Conservation (phyloP, 2,888 invertebrate species). For the Desoria tigrina region DNA sequence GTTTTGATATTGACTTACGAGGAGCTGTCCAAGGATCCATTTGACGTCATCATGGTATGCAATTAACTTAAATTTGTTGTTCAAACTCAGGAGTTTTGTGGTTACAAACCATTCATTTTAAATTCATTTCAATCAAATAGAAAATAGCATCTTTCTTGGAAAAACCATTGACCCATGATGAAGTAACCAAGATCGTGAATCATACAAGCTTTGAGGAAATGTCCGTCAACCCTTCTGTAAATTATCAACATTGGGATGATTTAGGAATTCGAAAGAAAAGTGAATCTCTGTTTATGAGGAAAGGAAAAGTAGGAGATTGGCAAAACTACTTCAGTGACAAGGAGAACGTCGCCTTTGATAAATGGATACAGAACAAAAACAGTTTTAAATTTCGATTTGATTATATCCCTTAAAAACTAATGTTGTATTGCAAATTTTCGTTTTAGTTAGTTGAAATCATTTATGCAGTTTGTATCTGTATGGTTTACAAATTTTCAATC, state of each 20-base stretch:
- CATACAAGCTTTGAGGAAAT: constrained; percentile 60
- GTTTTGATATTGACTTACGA: constrained; percentile 55
- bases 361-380: constrained; percentile 48
- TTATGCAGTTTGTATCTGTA: too few relatives aligned
- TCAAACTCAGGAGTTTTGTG: neutral
- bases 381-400: constrained; percentile 32
- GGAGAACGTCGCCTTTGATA: constrained; percentile 57
- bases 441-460: too few relatives aligned
- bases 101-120: constrained; percentile 2
- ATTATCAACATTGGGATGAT: constrained; percentile 57
- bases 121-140: constrained; percentile 56
- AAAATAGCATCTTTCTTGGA: constrained; percentile 57
- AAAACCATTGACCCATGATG: constrained; percentile 50
- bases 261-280: constrained; percentile 57
- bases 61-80: neutral
- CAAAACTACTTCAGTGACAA: constrained; percentile 57
- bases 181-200: constrained; percentile 55
- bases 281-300: constrained; percentile 57
- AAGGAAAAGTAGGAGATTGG: constrained; percentile 60
- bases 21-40: constrained; percentile 55
- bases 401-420: constrained; percentile 27
- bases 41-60: constrained; percentile 54
- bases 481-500: too few relatives aligned
- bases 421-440: too few relatives aligned
- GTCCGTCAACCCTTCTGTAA: constrained; percentile 58